Base-by-base conservation (phyloP, 2,888 invertebrate genomes). In the Drosophila formosana region DNA sequence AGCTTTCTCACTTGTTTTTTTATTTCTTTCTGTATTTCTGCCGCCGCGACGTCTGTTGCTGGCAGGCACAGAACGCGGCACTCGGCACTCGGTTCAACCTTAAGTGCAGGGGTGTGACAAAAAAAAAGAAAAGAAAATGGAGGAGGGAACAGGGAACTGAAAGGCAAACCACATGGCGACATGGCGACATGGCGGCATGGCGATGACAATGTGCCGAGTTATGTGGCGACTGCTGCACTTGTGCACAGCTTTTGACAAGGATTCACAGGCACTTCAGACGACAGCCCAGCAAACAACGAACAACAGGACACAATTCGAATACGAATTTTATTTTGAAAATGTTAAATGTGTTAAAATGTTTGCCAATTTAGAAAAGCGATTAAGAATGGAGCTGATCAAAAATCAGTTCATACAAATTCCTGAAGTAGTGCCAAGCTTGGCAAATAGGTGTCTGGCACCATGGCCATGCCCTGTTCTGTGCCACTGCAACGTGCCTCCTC, bases 371-470 rank as follows among this genome's bases (percentile, higher is more conserved):
- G 4, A 11, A 9, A 34, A 9, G 34, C 11, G 11, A 34, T 34
- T 11, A 34, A 3, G 11, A 9, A 11, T 32, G 32, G 9, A 3
- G 3, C 7, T 9, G 8, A 9, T 32, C 18, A 18, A 7, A 9
- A 8, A 32, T 32, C 32, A 11, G 11, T 9, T 13, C n/a, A 3
- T 47, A 43, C 26, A 26, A 72, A 85, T 25, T 80, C 73, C 7
- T 37, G 26, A 23, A 86, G 18, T 25, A 55, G 60, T 0, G 53
- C 53, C 2, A 84, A 28, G 1, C 53, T 62, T 4, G 85, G 85
- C 47, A 82, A 39, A 47, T 77, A 88, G 7, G 67, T 55, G 46
- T 86, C 79, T 8, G 85, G 85, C 4, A 86, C n/a, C 45, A 66
- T 9, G 8, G 43, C 26, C 50, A 60, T 39, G 6, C 72, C 34